A percentile compares a stretch with the other conserved stretches of the same genome.
phyloP scores from a whole-genome alignment of 2,113 vertebrate genomes.

The Micronycteris hirsuta region DNA sequence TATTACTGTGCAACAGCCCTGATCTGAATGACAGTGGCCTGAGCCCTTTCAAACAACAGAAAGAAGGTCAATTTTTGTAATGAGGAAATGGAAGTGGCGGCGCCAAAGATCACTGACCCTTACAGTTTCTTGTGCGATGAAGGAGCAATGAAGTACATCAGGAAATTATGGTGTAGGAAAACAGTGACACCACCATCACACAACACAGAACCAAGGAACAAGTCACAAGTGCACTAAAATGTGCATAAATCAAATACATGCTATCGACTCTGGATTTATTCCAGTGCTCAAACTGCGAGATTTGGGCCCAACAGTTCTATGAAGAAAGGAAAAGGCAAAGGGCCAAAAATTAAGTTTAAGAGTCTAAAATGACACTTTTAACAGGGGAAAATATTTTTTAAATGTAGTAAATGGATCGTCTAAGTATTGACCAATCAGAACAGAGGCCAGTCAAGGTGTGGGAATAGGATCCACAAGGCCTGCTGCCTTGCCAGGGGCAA shows the following conservation, averaged over 20 bases:
- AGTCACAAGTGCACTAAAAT: constrained; percentile 68
- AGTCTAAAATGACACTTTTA: not conserved
- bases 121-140: constrained; percentile 77
- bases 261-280: constrained; percentile 51
- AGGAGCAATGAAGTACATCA: constrained; percentile 74
- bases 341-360: constrained; percentile 29
- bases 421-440: not conserved
- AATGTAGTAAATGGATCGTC: not conserved
- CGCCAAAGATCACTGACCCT: constrained; percentile 80
- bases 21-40: constrained; percentile 86
- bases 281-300: constrained; percentile 47
- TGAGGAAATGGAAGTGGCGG: constrained; percentile 86
- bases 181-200: constrained; percentile 76
- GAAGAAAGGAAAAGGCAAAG: constrained; percentile 25
- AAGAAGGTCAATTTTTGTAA: constrained; percentile 87
- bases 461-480: not conserved
- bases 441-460: not conserved
- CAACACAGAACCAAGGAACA: constrained; percentile 66
- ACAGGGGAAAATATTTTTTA: not conserved
- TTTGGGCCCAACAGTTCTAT: not conserved
- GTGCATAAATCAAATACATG: constrained; percentile 62
- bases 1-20: constrained; percentile 81
- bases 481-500: not conserved
- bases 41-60: constrained; percentile 84
- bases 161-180: constrained; percentile 82